Base-by-base conservation (phyloP, 1,140 invertebrate species). In the Dendrolimus punctatus region DNA sequence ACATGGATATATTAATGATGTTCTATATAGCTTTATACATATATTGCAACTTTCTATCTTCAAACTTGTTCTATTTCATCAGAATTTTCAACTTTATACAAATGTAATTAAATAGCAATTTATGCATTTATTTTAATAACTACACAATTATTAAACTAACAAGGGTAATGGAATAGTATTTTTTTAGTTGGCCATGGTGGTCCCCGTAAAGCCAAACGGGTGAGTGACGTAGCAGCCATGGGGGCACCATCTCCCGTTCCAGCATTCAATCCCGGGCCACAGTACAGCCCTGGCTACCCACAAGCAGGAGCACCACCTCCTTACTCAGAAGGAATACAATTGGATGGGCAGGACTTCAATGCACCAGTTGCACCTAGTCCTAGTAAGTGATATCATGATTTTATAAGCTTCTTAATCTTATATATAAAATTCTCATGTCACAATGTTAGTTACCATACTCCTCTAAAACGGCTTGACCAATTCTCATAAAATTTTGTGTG, bases 161-260 rank as follows among this genome's bases (percentile, higher is more conserved):
- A 23, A 23, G 23, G 23, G 23, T 23, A 2, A 23, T 2, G 23
- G 23, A 23, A 23, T 23, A n/a, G 23, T 2, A 1, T 68, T n/a
- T 49, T 57, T 68, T 54, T 60, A 85, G 82, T 83, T 46, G 68
- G 67, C 8, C 71, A 62, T 23, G 76, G 76, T 4, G 80, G 79
- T 4, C 72, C 78, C 40, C 72, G 90, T 8, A 92, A 92, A 71
- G 76, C 89, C 0, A 91, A 92, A 72, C 80, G 90, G 6, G 91
- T 92, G 6, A 91, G 90, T 66, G 91, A 92, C 85, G 87, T 92
- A 6, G 89, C 89, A 51, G 89, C 90, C 3, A 89, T 92, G 90
- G 91, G 91, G 9, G 74, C 85, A 39, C 71, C 85, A 54, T 48
- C 85, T 53, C 83, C 78, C 4, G 49, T 51, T 4, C 70, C 76